Percentiles rank a stretch among this genome's conserved stretches.
Conservation (phyloP, 2,113 vertebrate species). For the Emydocephalus ijimae region DNA sequence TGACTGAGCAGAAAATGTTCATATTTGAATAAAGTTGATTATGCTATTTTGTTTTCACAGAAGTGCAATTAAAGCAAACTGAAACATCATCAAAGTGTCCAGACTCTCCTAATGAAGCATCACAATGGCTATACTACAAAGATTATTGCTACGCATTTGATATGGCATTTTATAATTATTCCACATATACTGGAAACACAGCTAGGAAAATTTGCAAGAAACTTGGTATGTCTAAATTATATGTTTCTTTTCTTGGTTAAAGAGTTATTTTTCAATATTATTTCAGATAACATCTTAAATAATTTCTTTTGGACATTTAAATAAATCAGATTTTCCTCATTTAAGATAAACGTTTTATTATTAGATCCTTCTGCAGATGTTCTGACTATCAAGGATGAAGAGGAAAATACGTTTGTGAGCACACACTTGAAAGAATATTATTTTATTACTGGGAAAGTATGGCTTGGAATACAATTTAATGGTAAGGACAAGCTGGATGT, state of each 20-base stretch:
- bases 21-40: conserved; percentile 7
- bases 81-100: conserved; percentile 72
- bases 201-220: conserved; percentile 77
- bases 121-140: conserved; percentile 80
- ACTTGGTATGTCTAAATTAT: conserved; percentile 75
- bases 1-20: not conserved
- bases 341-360: conserved; percentile 35
- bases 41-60: conserved; percentile 50
- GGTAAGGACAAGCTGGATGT: conserved; percentile 64
- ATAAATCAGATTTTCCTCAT: not conserved
- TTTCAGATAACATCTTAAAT: not conserved
- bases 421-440: conserved; percentile 73
- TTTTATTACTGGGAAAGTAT: conserved; percentile 82
- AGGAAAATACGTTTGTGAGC: conserved; percentile 89
- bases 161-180: conserved; percentile 81
- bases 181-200: conserved; percentile 68
- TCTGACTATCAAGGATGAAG: conserved; percentile 78
- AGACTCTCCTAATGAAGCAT: conserved; percentile 34
- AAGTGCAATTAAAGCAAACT: conserved; percentile 26
- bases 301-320: not conserved
- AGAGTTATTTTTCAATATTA: not conserved
- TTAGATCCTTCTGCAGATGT: conserved; percentile 78
- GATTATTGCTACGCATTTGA: conserved; percentile 83
- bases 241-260: not conserved
- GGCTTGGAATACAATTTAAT: conserved; percentile 76